phyloP scores from a whole-genome alignment of 2,797 vertebrate genomes.

The Acipenser transmontanus region DNA sequence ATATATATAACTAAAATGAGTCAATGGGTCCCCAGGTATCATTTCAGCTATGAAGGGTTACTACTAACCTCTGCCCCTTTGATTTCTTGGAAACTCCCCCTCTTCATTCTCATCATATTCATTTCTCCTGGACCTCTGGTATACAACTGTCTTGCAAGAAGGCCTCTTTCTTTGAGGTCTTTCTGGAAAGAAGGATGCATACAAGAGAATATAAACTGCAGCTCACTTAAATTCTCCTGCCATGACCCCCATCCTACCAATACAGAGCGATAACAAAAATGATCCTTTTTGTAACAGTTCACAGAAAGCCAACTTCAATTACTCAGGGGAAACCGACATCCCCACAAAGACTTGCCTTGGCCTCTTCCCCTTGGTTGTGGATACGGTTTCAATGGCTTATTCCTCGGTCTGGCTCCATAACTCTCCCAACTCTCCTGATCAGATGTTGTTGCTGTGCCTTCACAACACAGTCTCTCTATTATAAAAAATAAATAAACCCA shows the following conservation, averaged over 20 bases:
- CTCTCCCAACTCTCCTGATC: conserved; percentile 42
- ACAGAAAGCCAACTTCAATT: no score
- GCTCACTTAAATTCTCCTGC: no score
- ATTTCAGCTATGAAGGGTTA: background rate
- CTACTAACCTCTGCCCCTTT: conserved; percentile 48
- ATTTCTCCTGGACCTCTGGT: conserved; percentile 40
- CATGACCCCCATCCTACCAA: no score
- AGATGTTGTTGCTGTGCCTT: conserved; percentile 13
- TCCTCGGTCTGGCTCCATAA: conserved; percentile 31
- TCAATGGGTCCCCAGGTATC: no score
- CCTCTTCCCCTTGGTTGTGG: conserved; percentile 30
- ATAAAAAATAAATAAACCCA: background rate
- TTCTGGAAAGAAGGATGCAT: conserved; percentile 19
- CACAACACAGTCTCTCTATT: conserved; percentile 45
- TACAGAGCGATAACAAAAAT: no score
- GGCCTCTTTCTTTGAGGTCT: conserved; percentile 42
- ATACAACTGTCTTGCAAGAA: conserved; percentile 26
- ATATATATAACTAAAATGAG: no score
- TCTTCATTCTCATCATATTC: conserved; percentile 31
- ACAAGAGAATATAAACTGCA: background rate
- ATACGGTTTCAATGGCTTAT: conserved; percentile 33
- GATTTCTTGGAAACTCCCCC: conserved; percentile 24
- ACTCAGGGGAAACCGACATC: no score
- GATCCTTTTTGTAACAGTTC: no score
- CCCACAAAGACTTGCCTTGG: conserved; percentile 35